A percentile compares a stretch with the other conserved stretches of the same genome.
Conservation (phyloP, 2,888 invertebrate species). For the Neoscelio sp. region DNA sequence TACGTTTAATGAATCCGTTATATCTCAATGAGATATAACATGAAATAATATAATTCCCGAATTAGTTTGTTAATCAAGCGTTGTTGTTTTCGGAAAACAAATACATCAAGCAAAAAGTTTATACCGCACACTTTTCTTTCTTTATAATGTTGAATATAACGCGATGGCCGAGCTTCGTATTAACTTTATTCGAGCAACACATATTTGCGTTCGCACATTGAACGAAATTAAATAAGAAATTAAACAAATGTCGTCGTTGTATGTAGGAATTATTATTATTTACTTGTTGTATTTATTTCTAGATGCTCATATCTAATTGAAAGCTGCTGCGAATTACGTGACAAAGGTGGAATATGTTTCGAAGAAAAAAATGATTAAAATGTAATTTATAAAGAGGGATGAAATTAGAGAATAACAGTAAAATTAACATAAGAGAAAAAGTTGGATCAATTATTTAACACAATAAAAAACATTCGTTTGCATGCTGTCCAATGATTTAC, state of each 20-base stretch:
- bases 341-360: neutral
- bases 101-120: slow-evolving; percentile 27
- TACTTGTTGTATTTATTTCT: slow-evolving; percentile 34
- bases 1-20: slow-evolving; percentile 3
- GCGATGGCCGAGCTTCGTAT: slow-evolving; percentile 14
- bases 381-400: no score
- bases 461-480: no score
- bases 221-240: slow-evolving; percentile 34
- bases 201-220: slow-evolving; percentile 23
- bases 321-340: slow-evolving; percentile 16
- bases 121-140: slow-evolving; percentile 8
- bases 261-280: slow-evolving; percentile 21
- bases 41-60: slow-evolving; percentile 5
- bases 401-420: no score
- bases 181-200: slow-evolving; percentile 25
- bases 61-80: slow-evolving; percentile 38
- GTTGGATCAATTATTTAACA: no score
- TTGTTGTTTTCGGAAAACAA: slow-evolving; percentile 20
- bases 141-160: slow-evolving; percentile 31
- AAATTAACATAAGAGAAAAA: no score
- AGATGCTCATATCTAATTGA: slow-evolving; percentile 27
- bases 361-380: slow-evolving; percentile 1
- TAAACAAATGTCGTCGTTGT: slow-evolving; percentile 22
- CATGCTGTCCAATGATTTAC: no score
- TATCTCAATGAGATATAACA: slow-evolving; percentile 16